phyloP scores from a whole-genome alignment of 2,113 vertebrate species.

The Platycercus adscitus region DNA sequence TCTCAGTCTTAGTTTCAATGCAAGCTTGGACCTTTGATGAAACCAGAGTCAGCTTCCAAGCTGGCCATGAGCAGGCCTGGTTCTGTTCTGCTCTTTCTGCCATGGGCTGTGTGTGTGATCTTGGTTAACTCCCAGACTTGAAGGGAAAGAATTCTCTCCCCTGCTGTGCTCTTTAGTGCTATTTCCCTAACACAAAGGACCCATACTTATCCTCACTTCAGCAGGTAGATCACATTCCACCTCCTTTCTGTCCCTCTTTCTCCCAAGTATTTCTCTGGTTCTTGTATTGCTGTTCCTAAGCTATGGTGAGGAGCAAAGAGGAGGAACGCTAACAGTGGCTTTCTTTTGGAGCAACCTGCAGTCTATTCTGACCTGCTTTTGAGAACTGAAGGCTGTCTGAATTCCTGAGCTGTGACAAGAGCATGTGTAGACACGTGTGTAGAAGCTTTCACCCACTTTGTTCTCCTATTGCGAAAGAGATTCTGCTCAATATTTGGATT shows the following conservation, averaged over 20 bases:
- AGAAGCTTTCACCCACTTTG: constrained; percentile 22
- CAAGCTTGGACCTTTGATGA: neutral
- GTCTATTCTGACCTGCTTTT: constrained; percentile 41
- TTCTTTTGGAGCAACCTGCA: constrained; percentile 1
- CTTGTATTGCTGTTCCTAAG: neutral
- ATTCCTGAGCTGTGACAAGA: constrained; percentile 55
- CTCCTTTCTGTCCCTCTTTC: neutral
- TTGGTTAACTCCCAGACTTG: constrained; percentile 6
- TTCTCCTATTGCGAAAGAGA: constrained; percentile 30
- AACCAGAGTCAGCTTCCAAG: neutral
- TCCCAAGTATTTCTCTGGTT: neutral
- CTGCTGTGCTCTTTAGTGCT: neutral
- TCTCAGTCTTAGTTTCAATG: neutral
- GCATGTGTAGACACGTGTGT: neutral
- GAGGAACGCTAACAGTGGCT: neutral
- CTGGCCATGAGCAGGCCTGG: neutral
- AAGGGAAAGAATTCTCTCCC: constrained; percentile 30
- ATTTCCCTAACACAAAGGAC: constrained; percentile 14
- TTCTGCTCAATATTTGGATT: neutral
- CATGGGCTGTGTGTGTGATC: constrained; percentile 16
- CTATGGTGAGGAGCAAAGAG: neutral
- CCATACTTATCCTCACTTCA: neutral
- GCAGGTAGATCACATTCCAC: neutral
- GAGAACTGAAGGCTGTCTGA: constrained; percentile 20
- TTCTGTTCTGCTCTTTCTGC: neutral